Evolutionary conservation across 2,888 invertebrate genomes (phyloP), one percentile per base, ranked within the genome.

Genomic region (Xylocampa areola): DNA sequence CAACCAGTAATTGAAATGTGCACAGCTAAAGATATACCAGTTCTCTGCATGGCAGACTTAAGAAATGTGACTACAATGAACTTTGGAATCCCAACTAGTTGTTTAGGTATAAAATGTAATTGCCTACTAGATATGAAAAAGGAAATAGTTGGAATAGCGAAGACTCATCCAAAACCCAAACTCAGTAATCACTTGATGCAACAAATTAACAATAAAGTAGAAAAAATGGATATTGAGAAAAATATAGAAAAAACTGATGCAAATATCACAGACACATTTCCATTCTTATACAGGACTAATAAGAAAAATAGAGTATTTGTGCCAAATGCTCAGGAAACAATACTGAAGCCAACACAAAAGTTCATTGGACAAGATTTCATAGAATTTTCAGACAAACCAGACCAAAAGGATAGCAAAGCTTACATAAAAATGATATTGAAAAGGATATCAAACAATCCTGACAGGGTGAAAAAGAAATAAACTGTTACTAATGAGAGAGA

Each of bases 71-170:
- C 83, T 54, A 57, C 73, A 32, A 52, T 25, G 0, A 74, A 84
- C 62, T 92, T 94, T 82, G 94, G 94, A 0, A 86, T 94, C 57
- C 76, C 88, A 49, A 91, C 94, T 21, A 88, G 87, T 73, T 91
- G 91, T 52, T 71, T 94, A 45, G 92, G 92, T 29, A 59, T 94
- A 14, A 86, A 84, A 79, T 71, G 66, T 35, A 69, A 82, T 21
- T 59, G 16, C 51, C 61, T 88, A 40, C 16, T 64, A 60, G 85
- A 88, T 39, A 49, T 90, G 1, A 68, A 44, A 65, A 55, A 68
- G 30, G 72, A 65, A 55, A 70, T 91, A 30, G 5, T 51, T 36
- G 75, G 82, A 52, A 75, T 91, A 63, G 78, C 80, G 7, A 81
- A 80, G 27, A 53, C 53, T 10, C 79, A 84, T 32, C 32, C 33